These are phyloP conservation scores for Nasonia oneida DNA, from an alignment of 2,888 invertebrate genomes.

Conservation along the genomic window DNA sequence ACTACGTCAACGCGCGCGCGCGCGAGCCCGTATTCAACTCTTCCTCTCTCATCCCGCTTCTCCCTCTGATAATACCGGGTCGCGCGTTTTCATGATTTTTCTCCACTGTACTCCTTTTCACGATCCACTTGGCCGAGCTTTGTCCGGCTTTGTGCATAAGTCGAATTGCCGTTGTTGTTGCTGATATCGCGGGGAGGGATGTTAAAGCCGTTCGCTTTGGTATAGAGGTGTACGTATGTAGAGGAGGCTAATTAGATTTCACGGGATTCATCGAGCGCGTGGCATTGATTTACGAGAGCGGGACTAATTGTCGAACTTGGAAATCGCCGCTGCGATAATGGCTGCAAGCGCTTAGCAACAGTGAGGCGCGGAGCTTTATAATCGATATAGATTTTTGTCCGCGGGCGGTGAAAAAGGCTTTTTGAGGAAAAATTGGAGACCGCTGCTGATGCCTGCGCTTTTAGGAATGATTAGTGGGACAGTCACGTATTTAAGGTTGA, in stretches of 20 bases:
- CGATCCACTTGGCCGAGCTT: neutral
- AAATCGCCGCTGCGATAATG: neutral
- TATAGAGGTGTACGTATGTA: neutral
- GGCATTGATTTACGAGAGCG: neutral
- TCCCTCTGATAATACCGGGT: neutral
- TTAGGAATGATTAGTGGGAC: neutral
- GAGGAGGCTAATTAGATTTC: neutral
- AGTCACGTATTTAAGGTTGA: no score
- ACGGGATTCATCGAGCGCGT: neutral
- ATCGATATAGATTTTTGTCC: neutral
- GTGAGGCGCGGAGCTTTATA: neutral
- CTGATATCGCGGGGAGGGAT: neutral
- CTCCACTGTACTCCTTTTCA: neutral
- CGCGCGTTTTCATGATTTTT: neutral
- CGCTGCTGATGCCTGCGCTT: neutral
- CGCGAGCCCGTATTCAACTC: neutral
- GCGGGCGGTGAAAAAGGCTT: no score
- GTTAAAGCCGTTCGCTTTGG: neutral
- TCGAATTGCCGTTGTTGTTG: neutral
- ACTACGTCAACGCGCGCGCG: conserved; percentile 56
- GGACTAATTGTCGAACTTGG: neutral
- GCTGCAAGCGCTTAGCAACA: neutral
- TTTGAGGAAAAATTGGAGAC: neutral
- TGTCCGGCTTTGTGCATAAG: neutral
- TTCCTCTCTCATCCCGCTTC: neutral